phyloP scores from a whole-genome alignment of 2,113 vertebrate genomes.

The Ranitomeya imitator region DNA sequence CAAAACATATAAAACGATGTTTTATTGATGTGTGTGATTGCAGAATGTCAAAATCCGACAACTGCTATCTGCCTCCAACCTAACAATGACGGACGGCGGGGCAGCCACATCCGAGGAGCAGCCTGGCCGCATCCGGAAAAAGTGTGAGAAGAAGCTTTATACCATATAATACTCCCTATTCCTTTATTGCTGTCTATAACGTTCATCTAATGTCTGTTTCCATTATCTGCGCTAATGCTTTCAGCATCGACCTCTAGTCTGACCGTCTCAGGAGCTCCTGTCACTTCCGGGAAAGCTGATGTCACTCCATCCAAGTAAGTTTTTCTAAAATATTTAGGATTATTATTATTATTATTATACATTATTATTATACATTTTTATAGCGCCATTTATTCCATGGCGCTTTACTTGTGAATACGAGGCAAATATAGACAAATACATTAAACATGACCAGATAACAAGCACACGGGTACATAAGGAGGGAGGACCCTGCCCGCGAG shows the following conservation, averaged over 20 bases:
- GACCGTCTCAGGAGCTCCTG: neutral
- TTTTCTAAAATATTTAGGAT: neutral
- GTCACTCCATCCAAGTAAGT: constrained; percentile 26
- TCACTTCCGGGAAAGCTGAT: neutral
- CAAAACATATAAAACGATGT: neutral
- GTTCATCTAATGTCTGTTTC: neutral
- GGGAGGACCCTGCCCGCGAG: too few species aligned
- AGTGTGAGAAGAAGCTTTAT: constrained; percentile 66
- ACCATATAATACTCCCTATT: neutral
- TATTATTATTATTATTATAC: too few species aligned
- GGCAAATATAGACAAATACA: too few species aligned
- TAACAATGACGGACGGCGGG: constrained; percentile 61
- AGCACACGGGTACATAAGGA: too few species aligned
- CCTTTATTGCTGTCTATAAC: neutral
- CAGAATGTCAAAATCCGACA: constrained; percentile 88
- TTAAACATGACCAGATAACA: too few species aligned
- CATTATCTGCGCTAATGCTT: neutral
- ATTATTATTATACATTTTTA: too few species aligned
- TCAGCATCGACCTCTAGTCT: constrained; percentile 34
- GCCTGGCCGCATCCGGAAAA: constrained; percentile 66
- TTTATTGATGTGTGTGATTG: neutral
- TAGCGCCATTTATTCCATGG: too few species aligned
- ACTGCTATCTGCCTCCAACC: constrained; percentile 77
- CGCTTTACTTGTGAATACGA: too few species aligned
- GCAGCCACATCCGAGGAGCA: constrained; percentile 59